Conservation (phyloP, 2,888 invertebrate species). For the Xanthorhoe spadicearia region DNA sequence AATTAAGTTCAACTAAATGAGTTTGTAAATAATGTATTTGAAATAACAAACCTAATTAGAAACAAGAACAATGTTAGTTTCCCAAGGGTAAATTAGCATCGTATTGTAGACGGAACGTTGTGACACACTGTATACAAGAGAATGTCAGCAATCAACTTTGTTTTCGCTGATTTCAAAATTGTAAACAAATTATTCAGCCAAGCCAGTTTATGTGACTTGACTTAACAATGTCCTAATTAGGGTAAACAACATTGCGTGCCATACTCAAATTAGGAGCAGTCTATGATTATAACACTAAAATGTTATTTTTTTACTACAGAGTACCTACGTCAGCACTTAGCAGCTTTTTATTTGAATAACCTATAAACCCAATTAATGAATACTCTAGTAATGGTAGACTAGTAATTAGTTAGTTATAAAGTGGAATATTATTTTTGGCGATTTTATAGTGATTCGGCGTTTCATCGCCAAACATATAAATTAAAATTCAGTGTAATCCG, state of each 20-base stretch:
- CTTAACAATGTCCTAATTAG: constrained; percentile 26
- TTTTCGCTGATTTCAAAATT: not conserved
- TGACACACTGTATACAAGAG: not conserved
- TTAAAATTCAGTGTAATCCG: too few relatives aligned
- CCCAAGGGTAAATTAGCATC: not conserved
- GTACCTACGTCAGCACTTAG: constrained; percentile 2
- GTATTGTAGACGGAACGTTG: not conserved
- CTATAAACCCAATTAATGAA: not conserved
- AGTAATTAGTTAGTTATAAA: not conserved
- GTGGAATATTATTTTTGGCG: not conserved
- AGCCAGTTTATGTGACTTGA: constrained; percentile 13
- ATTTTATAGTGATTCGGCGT: too few relatives aligned
- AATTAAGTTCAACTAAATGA: not conserved
- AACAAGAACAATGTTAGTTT: not conserved
- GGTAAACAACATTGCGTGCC: constrained; percentile 34
- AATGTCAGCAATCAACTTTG: not conserved
- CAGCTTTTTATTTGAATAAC: not conserved
- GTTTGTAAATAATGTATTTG: not conserved
- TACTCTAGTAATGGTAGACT: not conserved
- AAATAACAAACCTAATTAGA: not conserved
- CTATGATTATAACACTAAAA: not conserved
- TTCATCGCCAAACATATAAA: too few relatives aligned
- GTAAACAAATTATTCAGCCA: constrained; percentile 3
- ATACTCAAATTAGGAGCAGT: constrained; percentile 13
- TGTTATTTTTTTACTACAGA: constrained; percentile 6